Evolutionary conservation across 2,888 invertebrate species (phyloP), one percentile per base, ranked within the genome.

Genomic region (Callyntrura sp.): DNA sequence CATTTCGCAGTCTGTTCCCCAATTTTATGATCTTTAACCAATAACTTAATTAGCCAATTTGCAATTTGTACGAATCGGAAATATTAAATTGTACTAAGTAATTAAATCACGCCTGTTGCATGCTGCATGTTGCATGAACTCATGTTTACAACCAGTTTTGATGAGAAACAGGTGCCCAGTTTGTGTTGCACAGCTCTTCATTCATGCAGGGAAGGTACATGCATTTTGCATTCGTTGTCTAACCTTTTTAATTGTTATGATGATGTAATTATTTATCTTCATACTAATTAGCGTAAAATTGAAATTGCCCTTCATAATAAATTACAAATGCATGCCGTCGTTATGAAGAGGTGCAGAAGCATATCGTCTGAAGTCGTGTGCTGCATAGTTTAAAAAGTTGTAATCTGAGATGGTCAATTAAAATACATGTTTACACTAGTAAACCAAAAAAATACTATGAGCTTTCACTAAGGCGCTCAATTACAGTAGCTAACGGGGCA

Each of bases 391-490:
- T 14, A 51, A 51, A 51, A 14, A 35, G 35, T 35, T 2, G 35
- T 35, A 35, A 65, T 23, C 12, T 65, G 6, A 25, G 23, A 17
- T 25, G 14, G 8, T 35, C 25, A 25, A 14, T 23, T 48, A 55
- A 78, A 14, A 25, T 35, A 6, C 35, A 9, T 78, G 78, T 78
- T 78, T 55, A 78, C 55, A 78, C 55, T 23, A 25, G 51, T 73
- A 76, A 23, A 23, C 23, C 48, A 12, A 4, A 48, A 51, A 76
- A 12, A 9, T 12, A 23, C 60, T 0, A 3, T 20, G 2, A 78
- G 28, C 78, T 78, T 78, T 78, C 78, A 28, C 55, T 35, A 57
- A 78, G 55, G 0, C 28, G 5, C n/a, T 28, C 23, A 57, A 78
- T 78, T 78, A 78, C 25, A 4, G 25, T 55, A n/a, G 35, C 57